Evolutionary conservation across 2,113 vertebrate species (phyloP).

Genomic region (Drymodes brunneopygia): DNA sequence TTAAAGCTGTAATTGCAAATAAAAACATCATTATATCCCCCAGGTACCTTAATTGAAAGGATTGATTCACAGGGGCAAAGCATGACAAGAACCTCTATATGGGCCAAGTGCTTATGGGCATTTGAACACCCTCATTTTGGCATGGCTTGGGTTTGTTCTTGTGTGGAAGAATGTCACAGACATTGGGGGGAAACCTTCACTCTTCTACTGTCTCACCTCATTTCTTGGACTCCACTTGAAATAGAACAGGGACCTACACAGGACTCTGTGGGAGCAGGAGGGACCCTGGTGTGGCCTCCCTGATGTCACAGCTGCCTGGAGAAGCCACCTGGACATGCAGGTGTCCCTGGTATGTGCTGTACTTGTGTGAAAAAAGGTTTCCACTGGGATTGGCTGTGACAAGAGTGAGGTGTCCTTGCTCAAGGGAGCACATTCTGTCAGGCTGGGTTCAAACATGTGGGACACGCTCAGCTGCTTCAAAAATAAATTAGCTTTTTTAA

Average conservation of each 20-base stretch:
- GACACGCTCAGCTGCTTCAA: background rate
- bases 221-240: background rate
- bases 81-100: slow-evolving; percentile 30
- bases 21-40: slow-evolving; percentile 78
- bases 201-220: background rate
- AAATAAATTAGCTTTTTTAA: background rate
- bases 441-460: background rate
- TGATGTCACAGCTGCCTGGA: background rate
- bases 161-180: background rate
- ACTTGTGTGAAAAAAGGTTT: background rate
- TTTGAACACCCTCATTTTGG: slow-evolving; percentile 36
- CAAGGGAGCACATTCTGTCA: rapidly evolving
- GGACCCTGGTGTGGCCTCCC: background rate
- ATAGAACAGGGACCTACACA: background rate
- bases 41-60: slow-evolving; percentile 58
- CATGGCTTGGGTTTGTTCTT: background rate
- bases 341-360: background rate
- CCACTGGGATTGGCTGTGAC: background rate
- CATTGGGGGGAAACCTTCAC: background rate
- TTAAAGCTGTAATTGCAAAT: slow-evolving; percentile 80
- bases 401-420: background rate
- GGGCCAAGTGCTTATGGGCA: background rate
- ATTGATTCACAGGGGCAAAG: slow-evolving; percentile 28
- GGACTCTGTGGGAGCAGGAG: background rate
- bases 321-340: background rate